A percentile compares a stretch with the other conserved stretches of the same genome.
phyloP scores from a whole-genome alignment of 2,113 vertebrate genomes.

The Naja naja region DNA sequence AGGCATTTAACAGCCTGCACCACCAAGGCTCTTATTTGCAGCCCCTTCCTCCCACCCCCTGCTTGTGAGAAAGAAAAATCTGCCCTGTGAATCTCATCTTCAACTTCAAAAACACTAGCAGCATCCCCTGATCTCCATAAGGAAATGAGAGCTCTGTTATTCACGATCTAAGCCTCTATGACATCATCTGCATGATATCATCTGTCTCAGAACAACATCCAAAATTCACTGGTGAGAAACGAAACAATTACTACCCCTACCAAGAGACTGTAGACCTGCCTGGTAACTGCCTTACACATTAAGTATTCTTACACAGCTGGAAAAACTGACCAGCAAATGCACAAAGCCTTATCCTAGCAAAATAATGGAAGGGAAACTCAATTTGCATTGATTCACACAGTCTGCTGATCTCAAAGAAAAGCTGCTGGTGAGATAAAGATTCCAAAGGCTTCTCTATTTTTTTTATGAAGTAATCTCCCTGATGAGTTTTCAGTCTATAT shows the following conservation, averaged over 20 bases:
- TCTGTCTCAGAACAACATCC: not conserved
- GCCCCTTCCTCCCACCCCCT: not conserved
- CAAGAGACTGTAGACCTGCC: not conserved
- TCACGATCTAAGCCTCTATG: not conserved
- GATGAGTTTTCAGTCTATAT: fast-evolving
- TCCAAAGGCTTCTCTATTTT: not conserved
- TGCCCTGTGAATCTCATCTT: not conserved
- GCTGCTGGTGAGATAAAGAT: constrained; percentile 15
- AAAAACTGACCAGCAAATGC: not conserved
- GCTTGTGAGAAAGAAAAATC: not conserved
- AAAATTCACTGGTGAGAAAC: constrained; percentile 5
- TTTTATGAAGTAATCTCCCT: not conserved
- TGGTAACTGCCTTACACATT: not conserved
- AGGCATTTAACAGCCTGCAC: no score
- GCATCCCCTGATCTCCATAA: not conserved
- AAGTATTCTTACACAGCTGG: not conserved
- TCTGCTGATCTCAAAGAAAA: not conserved
- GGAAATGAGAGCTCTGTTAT: not conserved
- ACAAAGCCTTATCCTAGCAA: not conserved
- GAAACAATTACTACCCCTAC: not conserved
- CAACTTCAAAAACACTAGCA: not conserved
- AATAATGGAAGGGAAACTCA: not conserved
- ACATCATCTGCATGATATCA: not conserved
- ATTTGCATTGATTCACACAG: not conserved
- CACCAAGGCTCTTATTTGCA: no score